Percentiles rank a stretch among this genome's conserved stretches.
phyloP scores from a whole-genome alignment of 2,113 vertebrate genomes.

The Glaucomys volans region DNA sequence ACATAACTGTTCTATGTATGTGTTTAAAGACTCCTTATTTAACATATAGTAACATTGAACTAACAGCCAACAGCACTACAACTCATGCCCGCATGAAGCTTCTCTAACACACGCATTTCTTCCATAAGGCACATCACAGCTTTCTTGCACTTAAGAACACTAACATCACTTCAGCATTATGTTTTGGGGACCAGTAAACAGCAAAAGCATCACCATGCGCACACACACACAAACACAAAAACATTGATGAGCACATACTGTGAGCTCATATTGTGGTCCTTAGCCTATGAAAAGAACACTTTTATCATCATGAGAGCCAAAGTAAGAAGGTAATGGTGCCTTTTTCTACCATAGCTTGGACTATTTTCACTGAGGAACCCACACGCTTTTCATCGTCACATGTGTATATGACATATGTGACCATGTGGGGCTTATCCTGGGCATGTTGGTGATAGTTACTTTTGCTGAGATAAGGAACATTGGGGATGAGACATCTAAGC shows the following conservation, averaged over 20 bases:
- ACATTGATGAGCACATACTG: no score
- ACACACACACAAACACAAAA: not conserved
- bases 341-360: not conserved
- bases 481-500: not conserved
- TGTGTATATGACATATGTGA: not conserved
- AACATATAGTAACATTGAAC: not conserved
- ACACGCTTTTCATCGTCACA: not conserved
- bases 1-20: not conserved
- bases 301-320: not conserved
- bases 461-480: not conserved
- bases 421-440: fast-evolving
- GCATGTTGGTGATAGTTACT: not conserved
- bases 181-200: not conserved
- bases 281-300: not conserved
- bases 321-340: not conserved
- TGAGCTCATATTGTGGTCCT: not conserved
- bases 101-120: not conserved
- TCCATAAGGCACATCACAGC: not conserved
- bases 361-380: not conserved
- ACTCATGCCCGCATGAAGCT: not conserved
- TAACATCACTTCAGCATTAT: not conserved
- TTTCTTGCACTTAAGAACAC: not conserved
- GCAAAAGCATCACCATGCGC: not conserved
- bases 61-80: not conserved
- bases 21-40: not conserved